Evolutionary conservation across 2,797 vertebrate genomes (phyloP), one percentile per base, ranked within the genome.

Genomic region (Yasuhikotakia modesta): DNA sequence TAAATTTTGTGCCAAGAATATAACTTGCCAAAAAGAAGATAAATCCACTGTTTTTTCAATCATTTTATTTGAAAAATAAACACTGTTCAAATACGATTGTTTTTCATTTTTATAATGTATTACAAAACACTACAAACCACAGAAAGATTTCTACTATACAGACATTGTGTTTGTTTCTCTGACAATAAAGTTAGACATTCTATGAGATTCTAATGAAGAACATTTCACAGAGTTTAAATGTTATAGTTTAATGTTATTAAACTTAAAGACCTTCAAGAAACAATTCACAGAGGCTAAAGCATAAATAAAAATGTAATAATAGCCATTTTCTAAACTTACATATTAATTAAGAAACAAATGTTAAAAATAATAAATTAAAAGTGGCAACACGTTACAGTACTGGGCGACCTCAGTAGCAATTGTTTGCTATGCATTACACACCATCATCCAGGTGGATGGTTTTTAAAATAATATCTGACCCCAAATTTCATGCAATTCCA

Each of bases 61-160:
- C 13, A 3, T 10, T 61, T 79, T 74, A 73, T 68, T 73, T 68
- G 17, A 30, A 73, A 74, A 79, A 61, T 63, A 73, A 43, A 72
- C 68, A 77, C 4, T 21, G 52, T 53, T 70, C 5, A 39, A 46
- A 43, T 48, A 57, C 6, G 0, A 27, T 32, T 69, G 52, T 19
- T 21, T 53, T 63, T 69, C n/a, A 16, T 57, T 16, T 68, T 58
- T 65, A 52, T 53, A 32, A 35, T 24, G 21, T 12, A 30, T 53
- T 66, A 73, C 61, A 72, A 79, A 72, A 71, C 50, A 60, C 52
- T 46, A 48, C 24, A 55, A 64, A 63, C 16, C 16, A 43, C 63
- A 22, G 16, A 48, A 68, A 50, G 57, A 61, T 69, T 79, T 57
- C 30, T 16, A 43, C 21, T 21, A 3, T 39, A 50, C 53, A 73